phyloP scores from a whole-genome alignment of 2,888 invertebrate genomes.

The Deilephila porcellus region DNA sequence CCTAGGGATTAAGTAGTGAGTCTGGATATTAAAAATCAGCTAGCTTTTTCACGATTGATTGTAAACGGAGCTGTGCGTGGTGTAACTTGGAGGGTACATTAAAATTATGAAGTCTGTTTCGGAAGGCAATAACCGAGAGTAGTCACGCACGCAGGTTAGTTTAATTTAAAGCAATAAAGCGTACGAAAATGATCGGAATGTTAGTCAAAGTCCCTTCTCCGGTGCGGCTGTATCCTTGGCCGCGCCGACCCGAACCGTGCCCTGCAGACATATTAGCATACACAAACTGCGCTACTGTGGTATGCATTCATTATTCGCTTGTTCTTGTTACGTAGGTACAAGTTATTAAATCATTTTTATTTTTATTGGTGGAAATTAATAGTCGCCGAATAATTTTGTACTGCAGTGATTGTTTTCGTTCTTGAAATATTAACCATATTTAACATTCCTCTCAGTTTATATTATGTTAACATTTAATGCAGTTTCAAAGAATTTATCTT shows the following conservation, averaged over 20 bases:
- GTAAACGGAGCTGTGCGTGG: background rate
- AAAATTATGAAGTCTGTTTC: background rate
- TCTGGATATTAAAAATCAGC: background rate
- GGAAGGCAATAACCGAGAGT: conserved; percentile 10
- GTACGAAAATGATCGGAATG: conserved; percentile 47
- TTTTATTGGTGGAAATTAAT: background rate
- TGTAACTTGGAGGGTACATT: background rate
- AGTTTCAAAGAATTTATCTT: no score
- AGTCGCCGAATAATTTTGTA: no score
- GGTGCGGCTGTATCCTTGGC: conserved; percentile 56
- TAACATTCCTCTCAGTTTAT: no score
- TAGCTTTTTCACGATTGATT: background rate
- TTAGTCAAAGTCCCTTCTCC: conserved; percentile 63
- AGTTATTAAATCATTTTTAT: conserved; percentile 12
- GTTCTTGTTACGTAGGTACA: conserved; percentile 2
- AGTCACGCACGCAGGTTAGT: conserved; percentile 13
- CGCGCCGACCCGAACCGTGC: conserved; percentile 49
- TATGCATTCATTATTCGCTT: conserved; percentile 21
- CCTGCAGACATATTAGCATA: conserved; percentile 55
- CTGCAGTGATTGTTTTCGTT: no score
- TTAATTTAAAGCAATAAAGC: conserved; percentile 25
- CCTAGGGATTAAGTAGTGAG: background rate
- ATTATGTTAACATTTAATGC: no score
- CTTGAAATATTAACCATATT: no score
- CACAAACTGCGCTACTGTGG: conserved; percentile 29